Evolutionary conservation across 2,113 vertebrate species (phyloP).

Genomic region (Prunella fulvescens): DNA sequence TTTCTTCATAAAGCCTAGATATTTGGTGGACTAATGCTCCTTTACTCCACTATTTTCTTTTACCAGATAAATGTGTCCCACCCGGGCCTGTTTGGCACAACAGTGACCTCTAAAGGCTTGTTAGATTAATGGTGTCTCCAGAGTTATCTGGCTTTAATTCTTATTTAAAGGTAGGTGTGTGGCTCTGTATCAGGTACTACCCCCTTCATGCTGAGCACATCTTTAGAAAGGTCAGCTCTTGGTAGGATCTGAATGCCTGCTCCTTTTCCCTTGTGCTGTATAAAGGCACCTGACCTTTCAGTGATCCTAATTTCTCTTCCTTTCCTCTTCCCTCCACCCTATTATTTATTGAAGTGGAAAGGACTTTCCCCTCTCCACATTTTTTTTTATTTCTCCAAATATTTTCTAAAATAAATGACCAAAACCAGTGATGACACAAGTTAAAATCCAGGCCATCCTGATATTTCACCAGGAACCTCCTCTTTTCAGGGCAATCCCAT

Average conservation of each 20-base stretch:
- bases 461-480: not conserved
- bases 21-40: not conserved
- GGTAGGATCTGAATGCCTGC: conserved; percentile 53
- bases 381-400: not conserved
- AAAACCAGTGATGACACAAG: not conserved
- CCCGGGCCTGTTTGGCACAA: conserved; percentile 44
- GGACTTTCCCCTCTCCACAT: not conserved
- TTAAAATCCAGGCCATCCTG: not conserved
- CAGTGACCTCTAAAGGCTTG: conserved; percentile 51
- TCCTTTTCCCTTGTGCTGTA: conserved; percentile 51
- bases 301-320: conserved; percentile 60
- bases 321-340: not conserved
- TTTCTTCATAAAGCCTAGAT: not conserved
- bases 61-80: conserved; percentile 9
- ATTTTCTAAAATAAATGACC: not conserved
- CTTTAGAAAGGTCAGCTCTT: conserved; percentile 72
- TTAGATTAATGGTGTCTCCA: conserved; percentile 64
- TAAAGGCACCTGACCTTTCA: conserved; percentile 73
- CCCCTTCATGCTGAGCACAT: conserved; percentile 64
- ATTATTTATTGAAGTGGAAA: conserved; percentile 47
- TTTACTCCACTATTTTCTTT: not conserved
- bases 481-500: not conserved
- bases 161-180: conserved; percentile 61
- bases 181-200: conserved; percentile 39
- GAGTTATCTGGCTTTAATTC: conserved; percentile 57